Evolutionary conservation across 2,888 invertebrate species (phyloP).

Genomic region (Cephus runcator): DNA sequence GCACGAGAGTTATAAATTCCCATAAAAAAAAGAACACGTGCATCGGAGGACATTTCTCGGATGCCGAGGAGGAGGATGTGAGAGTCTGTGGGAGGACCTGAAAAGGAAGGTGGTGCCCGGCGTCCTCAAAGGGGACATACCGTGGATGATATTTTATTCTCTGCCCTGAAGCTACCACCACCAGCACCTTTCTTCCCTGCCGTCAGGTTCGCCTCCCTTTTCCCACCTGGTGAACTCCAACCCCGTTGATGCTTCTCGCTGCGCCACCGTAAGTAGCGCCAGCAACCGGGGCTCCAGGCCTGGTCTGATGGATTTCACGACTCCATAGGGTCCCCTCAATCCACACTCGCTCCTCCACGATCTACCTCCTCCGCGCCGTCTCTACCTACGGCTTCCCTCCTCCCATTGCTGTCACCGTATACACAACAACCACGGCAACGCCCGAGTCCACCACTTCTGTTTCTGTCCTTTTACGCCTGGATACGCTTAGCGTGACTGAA

Average conservation of each 20-base stretch:
- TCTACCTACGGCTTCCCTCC: not conserved
- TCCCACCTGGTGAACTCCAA: slow-evolving; percentile 35
- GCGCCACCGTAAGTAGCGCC: slow-evolving; percentile 51
- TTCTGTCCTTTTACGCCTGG: not conserved
- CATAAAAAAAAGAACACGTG: not conserved
- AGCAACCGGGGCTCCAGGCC: slow-evolving; percentile 52
- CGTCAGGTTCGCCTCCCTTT: slow-evolving; percentile 13
- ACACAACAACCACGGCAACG: not conserved
- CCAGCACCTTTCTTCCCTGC: slow-evolving; percentile 6
- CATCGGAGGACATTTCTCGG: not conserved
- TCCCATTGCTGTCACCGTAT: not conserved
- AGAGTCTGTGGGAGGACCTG: not conserved
- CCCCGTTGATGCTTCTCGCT: slow-evolving; percentile 49
- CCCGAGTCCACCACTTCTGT: not conserved
- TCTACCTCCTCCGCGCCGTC: slow-evolving; percentile 17
- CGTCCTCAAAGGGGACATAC: slow-evolving; percentile 55
- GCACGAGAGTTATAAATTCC: not conserved
- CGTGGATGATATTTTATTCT: slow-evolving; percentile 58
- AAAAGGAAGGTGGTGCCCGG: slow-evolving; percentile 29
- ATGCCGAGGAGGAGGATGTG: not conserved
- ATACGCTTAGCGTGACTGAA: not conserved
- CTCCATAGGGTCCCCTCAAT: slow-evolving; percentile 59
- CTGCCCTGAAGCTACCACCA: slow-evolving; percentile 34
- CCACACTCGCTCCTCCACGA: slow-evolving; percentile 46
- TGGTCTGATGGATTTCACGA: slow-evolving; percentile 62